Evolutionary conservation across 2,888 invertebrate genomes (phyloP), one percentile per base, ranked within the genome.

Genomic region (Odontomyia ornata): DNA sequence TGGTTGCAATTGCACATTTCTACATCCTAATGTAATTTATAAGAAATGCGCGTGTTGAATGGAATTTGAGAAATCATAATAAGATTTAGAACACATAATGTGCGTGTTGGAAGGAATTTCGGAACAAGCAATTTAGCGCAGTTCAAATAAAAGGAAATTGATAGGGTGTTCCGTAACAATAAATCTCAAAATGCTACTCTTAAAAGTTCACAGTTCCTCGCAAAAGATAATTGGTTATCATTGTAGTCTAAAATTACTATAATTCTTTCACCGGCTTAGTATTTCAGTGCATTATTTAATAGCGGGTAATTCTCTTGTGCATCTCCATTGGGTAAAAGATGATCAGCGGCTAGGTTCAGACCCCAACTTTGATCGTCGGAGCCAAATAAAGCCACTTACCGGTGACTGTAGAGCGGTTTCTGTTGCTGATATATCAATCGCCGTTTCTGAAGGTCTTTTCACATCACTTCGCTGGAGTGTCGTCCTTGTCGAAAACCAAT

Each of bases 311-410:
- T 95, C 80, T 97, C 97, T 88, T 96, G 95, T 80, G 94, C 93
- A 87, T 97, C 95, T 76, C 98, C 98, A 89, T 98, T 97, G 86
- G 99, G 98, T 82, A 98, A 89, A 81, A 99, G 91, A 88, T 95
- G 93, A 89, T 98, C 99, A 88, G 99, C 98, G 72, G 99, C 98
- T 82, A 99, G 90, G 90, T 99, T 99, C 99, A 99, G 99, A 15
- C 99, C 99, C 99, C 99, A 99, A 83, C 97, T 98, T 86, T 98
- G 95, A 85, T 97, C 96, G 88, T 99, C 97, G 4, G 95, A 94
- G 36, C 99, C 99, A 80, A 99, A 88, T 78, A 99, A 88, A 9
- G 98, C 95, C 72, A 98, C 94, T 89, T 99, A 99, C 76, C 99
- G 98, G 83, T 94, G 95, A 95, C 85, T 98, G 95, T 79, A 98